phyloP scores from a whole-genome alignment of 2,113 vertebrate species.

The Desmodus rotundus region DNA sequence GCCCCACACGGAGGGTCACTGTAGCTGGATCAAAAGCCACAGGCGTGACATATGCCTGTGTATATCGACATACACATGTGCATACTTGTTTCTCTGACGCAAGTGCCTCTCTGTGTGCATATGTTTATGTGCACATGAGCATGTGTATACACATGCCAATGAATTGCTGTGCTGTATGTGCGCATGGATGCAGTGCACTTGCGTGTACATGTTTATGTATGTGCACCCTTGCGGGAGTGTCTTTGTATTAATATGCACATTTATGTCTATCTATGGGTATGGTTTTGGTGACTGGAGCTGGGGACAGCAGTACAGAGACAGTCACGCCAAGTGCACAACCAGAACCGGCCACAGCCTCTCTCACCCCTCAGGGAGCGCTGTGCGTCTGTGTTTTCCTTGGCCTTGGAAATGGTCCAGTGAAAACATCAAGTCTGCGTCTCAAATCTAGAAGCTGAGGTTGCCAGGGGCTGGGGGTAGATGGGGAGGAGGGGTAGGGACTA shows the following conservation, averaged over 20 bases:
- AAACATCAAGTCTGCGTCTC: too few species aligned
- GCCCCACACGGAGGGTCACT: background rate
- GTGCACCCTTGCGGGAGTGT: rapidly evolving
- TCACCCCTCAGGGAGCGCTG: background rate
- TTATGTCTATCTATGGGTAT: background rate
- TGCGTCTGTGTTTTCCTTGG: too few species aligned
- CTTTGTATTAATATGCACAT: background rate
- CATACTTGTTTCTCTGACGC: background rate
- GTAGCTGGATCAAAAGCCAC: background rate
- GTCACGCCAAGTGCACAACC: background rate
- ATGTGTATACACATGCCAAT: rapidly evolving
- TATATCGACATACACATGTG: rapidly evolving
- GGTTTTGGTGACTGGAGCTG: background rate
- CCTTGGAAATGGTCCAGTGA: too few species aligned
- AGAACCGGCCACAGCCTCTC: background rate
- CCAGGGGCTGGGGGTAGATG: too few species aligned
- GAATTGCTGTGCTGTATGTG: background rate
- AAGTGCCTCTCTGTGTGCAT: background rate
- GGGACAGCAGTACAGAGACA: background rate
- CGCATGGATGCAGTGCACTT: too few species aligned
- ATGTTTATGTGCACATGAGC: background rate
- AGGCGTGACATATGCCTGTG: background rate
- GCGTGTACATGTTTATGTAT: background rate
- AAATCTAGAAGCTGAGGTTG: too few species aligned
- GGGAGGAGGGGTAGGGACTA: too few species aligned